Evolutionary conservation across 2,113 vertebrate genomes (phyloP).

Genomic region (Apus apus): DNA sequence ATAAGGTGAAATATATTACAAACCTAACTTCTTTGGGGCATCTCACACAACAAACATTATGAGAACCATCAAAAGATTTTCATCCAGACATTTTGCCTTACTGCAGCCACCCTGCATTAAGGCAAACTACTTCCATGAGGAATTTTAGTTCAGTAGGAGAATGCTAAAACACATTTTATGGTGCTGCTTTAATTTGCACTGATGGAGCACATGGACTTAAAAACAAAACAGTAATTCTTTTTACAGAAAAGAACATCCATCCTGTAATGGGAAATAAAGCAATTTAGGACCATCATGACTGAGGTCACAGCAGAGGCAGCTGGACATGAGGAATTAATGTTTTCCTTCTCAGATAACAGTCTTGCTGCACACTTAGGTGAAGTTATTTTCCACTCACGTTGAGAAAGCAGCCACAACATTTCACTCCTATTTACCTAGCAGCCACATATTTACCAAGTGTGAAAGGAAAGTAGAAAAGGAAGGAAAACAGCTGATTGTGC

Average conservation of each 20-base stretch:
- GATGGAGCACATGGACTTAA: not conserved
- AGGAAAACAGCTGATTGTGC: constrained; percentile 29
- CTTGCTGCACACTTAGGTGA: not conserved
- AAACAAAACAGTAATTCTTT: not conserved
- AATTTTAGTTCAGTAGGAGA: not conserved
- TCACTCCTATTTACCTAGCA: not conserved
- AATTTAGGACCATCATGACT: not conserved
- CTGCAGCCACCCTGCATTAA: not conserved
- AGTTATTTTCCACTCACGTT: constrained; percentile 1
- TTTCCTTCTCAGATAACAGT: not conserved
- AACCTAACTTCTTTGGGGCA: not conserved
- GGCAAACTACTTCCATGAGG: not conserved
- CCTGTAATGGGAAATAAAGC: not conserved
- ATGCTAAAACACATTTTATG: not conserved
- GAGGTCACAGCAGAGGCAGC: constrained; percentile 7
- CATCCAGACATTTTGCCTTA: not conserved
- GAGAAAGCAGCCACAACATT: not conserved
- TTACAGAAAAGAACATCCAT: not conserved
- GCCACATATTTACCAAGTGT: not conserved
- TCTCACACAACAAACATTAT: not conserved
- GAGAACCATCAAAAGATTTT: not conserved
- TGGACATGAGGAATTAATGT: not conserved
- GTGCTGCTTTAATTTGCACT: not conserved
- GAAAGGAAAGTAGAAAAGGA: constrained; percentile 30
- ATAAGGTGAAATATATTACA: not conserved